phyloP scores from a whole-genome alignment of 2,888 invertebrate genomes.

The Amphimallon solstitiale region DNA sequence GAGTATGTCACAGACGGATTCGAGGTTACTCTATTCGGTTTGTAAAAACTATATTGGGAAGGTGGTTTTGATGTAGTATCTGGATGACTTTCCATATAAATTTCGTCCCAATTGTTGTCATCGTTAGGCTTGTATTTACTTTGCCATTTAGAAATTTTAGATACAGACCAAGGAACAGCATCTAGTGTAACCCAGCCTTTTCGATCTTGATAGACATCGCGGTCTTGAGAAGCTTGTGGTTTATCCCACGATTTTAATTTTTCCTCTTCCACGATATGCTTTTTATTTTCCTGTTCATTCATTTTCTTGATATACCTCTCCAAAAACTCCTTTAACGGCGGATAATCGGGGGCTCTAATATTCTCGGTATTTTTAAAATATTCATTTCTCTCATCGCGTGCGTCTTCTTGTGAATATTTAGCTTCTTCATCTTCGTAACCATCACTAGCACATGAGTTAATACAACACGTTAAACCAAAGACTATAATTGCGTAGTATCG shows the following conservation, averaged over 20 bases:
- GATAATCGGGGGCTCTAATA: constrained; percentile 65
- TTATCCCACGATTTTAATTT: constrained; percentile 68
- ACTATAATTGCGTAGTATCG: not conserved
- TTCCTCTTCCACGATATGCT: constrained; percentile 44
- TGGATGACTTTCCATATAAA: constrained; percentile 52
- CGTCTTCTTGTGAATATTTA: not conserved
- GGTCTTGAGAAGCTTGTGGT: constrained; percentile 65
- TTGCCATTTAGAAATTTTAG: constrained; percentile 84
- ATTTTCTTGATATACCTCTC: constrained; percentile 70
- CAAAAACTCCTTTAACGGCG: constrained; percentile 68
- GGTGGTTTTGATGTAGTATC: constrained; percentile 31
- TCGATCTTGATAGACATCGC: constrained; percentile 73
- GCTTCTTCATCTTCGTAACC: not conserved
- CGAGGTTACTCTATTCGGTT: constrained; percentile 39
- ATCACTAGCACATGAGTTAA: constrained; percentile 2
- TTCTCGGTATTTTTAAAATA: constrained; percentile 56
- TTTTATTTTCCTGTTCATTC: constrained; percentile 49
- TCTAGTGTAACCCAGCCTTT: constrained; percentile 83
- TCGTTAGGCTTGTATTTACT: constrained; percentile 65
- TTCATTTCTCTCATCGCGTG: constrained; percentile 26
- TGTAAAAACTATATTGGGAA: constrained; percentile 36
- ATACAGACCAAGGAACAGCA: constrained; percentile 81
- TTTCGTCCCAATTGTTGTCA: constrained; percentile 61
- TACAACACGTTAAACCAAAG: not conserved
- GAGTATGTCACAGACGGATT: constrained; percentile 34